A percentile compares a stretch with the other conserved stretches of the same genome.
Evolutionary conservation across 2,797 vertebrate genomes (phyloP).

Genomic region (Peromyscus nudipes): DNA sequence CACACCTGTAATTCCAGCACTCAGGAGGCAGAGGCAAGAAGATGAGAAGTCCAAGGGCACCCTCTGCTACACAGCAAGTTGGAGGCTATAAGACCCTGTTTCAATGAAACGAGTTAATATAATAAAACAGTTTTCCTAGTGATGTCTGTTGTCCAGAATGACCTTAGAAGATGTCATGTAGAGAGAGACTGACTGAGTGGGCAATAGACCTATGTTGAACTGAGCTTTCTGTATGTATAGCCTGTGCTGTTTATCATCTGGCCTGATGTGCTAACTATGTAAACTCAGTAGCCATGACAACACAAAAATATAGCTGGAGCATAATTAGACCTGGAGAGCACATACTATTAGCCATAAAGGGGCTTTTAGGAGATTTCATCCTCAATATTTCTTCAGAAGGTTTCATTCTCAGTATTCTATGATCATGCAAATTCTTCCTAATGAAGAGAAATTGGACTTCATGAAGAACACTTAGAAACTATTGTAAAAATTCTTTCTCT

Average conservation of each 20-base stretch:
- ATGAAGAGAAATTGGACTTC: neutral
- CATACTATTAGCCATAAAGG: neutral
- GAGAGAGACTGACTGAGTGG: neutral
- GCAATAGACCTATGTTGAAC: neutral
- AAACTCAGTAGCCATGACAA: neutral
- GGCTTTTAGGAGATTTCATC: constrained; percentile 2
- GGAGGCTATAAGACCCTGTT: neutral
- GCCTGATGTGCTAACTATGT: neutral
- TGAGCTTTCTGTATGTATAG: neutral
- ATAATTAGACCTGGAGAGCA: neutral
- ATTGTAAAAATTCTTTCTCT: constrained; percentile 13
- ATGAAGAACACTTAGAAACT: neutral
- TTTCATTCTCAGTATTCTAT: constrained; percentile 20
- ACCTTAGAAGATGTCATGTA: neutral
- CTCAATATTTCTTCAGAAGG: neutral
- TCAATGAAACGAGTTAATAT: neutral
- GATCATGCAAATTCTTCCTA: neutral
- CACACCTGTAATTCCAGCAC: neutral
- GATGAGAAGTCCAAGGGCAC: neutral
- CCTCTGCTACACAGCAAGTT: neutral
- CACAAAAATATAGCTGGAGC: constrained; percentile 5
- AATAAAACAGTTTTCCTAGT: neutral
- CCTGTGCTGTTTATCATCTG: neutral
- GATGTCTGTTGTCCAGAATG: neutral
- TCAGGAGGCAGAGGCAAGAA: neutral